A percentile compares a stretch with the other conserved stretches of the same genome.
Conservation (phyloP, 2,888 invertebrate genomes). For the Helicoverpa assulta region DNA sequence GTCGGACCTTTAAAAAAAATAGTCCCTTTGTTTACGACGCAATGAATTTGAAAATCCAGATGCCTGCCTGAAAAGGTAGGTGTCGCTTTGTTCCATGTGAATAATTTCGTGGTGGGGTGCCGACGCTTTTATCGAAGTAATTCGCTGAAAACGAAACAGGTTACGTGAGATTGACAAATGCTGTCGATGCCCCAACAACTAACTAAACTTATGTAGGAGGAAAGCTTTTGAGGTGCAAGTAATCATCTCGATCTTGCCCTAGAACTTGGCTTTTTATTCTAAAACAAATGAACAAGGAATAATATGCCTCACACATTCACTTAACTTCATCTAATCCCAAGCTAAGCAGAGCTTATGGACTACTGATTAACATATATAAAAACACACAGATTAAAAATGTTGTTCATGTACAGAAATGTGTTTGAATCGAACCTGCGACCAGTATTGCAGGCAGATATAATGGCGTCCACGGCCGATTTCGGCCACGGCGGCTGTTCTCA, state of each 20-base stretch:
- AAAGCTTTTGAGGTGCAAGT: background rate
- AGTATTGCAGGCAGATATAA: too few species aligned
- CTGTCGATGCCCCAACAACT: constrained; percentile 57
- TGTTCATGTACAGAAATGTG: too few species aligned
- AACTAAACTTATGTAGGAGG: constrained; percentile 14
- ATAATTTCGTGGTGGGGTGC: constrained; percentile 71
- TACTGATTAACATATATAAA: too few species aligned
- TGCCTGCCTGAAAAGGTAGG: constrained; percentile 80
- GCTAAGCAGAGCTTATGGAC: too few species aligned
- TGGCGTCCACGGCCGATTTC: too few species aligned
- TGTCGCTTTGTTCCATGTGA: constrained; percentile 80
- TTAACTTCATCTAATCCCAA: too few species aligned
- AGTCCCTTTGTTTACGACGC: constrained; percentile 83
- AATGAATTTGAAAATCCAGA: constrained; percentile 84
- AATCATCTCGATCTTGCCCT: constrained; percentile 7
- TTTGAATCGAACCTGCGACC: too few species aligned
- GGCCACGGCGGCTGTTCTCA: too few species aligned
- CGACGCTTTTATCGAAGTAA: constrained; percentile 76
- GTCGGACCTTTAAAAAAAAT: constrained; percentile 75
- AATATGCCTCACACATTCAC: background rate
- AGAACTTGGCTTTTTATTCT: constrained; percentile 8
- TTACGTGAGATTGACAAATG: constrained; percentile 79
- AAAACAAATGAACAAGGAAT: constrained; percentile 2
- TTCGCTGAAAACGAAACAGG: constrained; percentile 78
- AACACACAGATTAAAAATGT: too few species aligned